A percentile compares a stretch with the other conserved stretches of the same genome.
These are phyloP conservation scores for Zaprionus camerounensis DNA, from an alignment of 1,140 invertebrate genomes.

Conservation along the genomic window DNA sequence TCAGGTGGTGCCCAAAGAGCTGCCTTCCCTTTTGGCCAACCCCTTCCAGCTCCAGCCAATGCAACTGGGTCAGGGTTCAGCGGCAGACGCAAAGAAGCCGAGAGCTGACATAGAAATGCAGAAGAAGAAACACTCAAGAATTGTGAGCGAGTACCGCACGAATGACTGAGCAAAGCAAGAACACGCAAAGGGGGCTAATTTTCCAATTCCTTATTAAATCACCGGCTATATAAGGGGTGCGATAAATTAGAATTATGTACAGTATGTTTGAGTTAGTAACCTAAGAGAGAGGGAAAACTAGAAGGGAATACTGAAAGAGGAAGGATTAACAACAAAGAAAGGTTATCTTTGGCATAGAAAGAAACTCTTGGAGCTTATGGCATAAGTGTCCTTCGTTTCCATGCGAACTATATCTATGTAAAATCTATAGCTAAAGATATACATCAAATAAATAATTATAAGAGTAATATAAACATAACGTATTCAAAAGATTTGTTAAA, in stretches of 20 bases:
- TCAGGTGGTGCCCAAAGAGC: slow-evolving; percentile 30
- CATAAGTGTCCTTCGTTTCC: no score
- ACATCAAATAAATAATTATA: no score
- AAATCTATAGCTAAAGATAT: no score
- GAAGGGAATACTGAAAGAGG: no score
- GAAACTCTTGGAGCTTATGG: no score
- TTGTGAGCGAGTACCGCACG: not conserved
- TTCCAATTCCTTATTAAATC: slow-evolving; percentile 28
- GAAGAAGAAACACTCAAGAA: slow-evolving; percentile 35
- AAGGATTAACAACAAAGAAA: no score
- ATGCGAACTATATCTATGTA: no score
- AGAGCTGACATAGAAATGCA: slow-evolving; percentile 63
- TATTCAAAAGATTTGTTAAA: no score
- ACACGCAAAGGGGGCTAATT: slow-evolving; percentile 29
- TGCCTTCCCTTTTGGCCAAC: not conserved
- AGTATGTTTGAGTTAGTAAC: no score
- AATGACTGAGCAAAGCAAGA: slow-evolving; percentile 32
- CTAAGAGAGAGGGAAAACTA: no score
- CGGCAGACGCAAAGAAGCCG: slow-evolving; percentile 48
- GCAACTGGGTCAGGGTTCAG: slow-evolving; percentile 72
- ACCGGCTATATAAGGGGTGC: not conserved
- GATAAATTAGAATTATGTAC: not conserved
- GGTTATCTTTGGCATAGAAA: no score
- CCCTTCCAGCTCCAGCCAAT: not conserved
- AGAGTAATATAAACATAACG: no score